Evolutionary conservation across 92 coral and sea anemone species (phyloP).

Genomic region (Nematostella vectensis): DNA sequence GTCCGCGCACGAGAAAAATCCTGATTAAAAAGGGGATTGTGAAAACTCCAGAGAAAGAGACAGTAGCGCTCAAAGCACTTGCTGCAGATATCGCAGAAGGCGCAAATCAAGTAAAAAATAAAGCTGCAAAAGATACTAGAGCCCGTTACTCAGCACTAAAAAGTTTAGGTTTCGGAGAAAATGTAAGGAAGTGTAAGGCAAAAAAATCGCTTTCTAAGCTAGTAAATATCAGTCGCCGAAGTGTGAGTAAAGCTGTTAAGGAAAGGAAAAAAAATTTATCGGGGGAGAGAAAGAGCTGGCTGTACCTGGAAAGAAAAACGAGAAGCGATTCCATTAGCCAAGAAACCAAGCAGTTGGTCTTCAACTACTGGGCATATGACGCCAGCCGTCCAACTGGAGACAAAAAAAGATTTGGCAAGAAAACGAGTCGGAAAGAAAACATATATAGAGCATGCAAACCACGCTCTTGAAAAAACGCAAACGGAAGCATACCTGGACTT

Average conservation of each 20-base stretch:
- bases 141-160: conserved; percentile 30
- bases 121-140: conserved; percentile 28
- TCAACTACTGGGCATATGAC: conserved; percentile 36
- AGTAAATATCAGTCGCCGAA: conserved; percentile 19
- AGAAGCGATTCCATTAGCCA: conserved; percentile 22
- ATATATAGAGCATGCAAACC: conserved; percentile 34
- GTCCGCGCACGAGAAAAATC: conserved; percentile 26
- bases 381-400: conserved; percentile 48
- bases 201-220: conserved; percentile 28
- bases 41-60: conserved; percentile 26
- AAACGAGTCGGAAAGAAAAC: conserved; percentile 23
- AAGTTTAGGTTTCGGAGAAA: conserved; percentile 34
- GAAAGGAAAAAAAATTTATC: conserved; percentile 24
- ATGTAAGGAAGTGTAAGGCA: conserved; percentile 23
- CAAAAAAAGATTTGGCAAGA: conserved; percentile 25
- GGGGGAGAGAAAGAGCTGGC: conserved; percentile 46
- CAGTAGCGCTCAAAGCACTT: conserved; percentile 26
- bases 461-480: conserved; percentile 50
- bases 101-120: conserved; percentile 21
- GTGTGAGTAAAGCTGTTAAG: conserved; percentile 20
- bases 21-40: conserved; percentile 13
- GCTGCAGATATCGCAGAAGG: conserved; percentile 50
- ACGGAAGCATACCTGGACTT: conserved; percentile 42
- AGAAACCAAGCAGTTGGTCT: conserved; percentile 13
- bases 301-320: conserved; percentile 17